Conservation (phyloP, 2,888 invertebrate genomes). For the Cybosia mesomella region DNA sequence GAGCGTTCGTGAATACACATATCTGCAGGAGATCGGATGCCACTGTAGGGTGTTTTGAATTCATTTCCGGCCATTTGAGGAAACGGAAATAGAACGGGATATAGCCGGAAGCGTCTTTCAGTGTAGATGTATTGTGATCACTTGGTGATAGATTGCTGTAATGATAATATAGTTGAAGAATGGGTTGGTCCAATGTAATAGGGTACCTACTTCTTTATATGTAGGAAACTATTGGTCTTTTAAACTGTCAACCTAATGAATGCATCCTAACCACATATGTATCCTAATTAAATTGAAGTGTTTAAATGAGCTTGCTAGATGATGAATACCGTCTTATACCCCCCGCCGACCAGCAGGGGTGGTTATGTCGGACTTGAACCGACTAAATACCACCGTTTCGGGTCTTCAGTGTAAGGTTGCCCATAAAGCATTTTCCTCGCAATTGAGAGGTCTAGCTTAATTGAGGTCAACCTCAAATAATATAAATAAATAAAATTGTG, state of each 20-base stretch:
- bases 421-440: too few relatives aligned
- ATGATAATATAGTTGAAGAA: conserved; percentile 32
- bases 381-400: too few relatives aligned
- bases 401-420: too few relatives aligned
- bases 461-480: too few relatives aligned
- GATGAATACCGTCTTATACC: background rate
- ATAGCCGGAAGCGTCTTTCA: conserved; percentile 70
- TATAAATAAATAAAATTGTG: too few relatives aligned
- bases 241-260: too few relatives aligned
- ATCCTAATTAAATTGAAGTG: background rate
- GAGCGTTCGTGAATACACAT: conserved; percentile 46
- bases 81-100: conserved; percentile 76
- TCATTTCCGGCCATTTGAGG: conserved; percentile 78
- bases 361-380: too few relatives aligned
- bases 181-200: conserved; percentile 9
- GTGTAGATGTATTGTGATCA: conserved; percentile 66
- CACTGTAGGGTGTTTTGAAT: conserved; percentile 79
- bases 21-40: conserved; percentile 69
- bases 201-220: too few relatives aligned
- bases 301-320: background rate
- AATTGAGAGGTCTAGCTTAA: too few relatives aligned
- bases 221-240: too few relatives aligned
- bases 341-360: too few relatives aligned
- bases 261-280: too few relatives aligned
- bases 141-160: conserved; percentile 43